A percentile compares a stretch with the other conserved stretches of the same genome.
Evolutionary conservation across 2,113 vertebrate species (phyloP).

Genomic region (Morone saxatilis): DNA sequence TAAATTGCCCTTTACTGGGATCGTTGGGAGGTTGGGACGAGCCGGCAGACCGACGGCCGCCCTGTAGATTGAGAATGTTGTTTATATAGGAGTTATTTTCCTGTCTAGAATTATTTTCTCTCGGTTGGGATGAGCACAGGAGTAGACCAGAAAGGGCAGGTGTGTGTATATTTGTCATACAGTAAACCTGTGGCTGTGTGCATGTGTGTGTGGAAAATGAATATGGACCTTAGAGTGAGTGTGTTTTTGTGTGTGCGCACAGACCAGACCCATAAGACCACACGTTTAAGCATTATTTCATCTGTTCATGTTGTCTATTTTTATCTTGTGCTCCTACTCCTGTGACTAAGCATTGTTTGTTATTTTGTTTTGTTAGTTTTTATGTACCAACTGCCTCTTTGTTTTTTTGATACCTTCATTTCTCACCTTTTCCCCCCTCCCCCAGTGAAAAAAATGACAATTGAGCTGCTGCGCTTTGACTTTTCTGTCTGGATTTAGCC

Average conservation of each 20-base stretch:
- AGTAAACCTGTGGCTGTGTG: conserved; percentile 56
- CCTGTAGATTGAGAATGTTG: conserved; percentile 76
- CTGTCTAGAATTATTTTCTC: conserved; percentile 75
- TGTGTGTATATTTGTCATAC: conserved; percentile 75
- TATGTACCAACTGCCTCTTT: conserved; percentile 59
- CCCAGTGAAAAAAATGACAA: background rate
- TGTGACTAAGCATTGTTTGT: conserved; percentile 20
- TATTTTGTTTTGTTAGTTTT: conserved; percentile 21
- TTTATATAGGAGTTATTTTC: conserved; percentile 79
- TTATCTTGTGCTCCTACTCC: conserved; percentile 26
- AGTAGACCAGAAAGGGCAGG: conserved; percentile 53
- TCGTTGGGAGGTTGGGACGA: conserved; percentile 44
- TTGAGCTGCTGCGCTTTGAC: conserved; percentile 25
- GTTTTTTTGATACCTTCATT: conserved; percentile 40
- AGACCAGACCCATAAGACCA: conserved; percentile 58
- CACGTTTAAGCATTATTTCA: conserved; percentile 41
- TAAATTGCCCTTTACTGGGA: conserved; percentile 71
- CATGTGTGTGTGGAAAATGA: background rate
- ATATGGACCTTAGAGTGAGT: background rate
- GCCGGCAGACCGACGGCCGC: conserved; percentile 7
- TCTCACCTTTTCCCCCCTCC: background rate
- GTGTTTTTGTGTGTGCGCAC: background rate
- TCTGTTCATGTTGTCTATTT: conserved; percentile 30
- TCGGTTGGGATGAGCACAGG: conserved; percentile 64
- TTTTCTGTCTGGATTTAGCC: conserved; percentile 21